These are phyloP conservation scores for Rachycentron canadum DNA, from an alignment of 2,797 vertebrate genomes.

Conservation along the genomic window DNA sequence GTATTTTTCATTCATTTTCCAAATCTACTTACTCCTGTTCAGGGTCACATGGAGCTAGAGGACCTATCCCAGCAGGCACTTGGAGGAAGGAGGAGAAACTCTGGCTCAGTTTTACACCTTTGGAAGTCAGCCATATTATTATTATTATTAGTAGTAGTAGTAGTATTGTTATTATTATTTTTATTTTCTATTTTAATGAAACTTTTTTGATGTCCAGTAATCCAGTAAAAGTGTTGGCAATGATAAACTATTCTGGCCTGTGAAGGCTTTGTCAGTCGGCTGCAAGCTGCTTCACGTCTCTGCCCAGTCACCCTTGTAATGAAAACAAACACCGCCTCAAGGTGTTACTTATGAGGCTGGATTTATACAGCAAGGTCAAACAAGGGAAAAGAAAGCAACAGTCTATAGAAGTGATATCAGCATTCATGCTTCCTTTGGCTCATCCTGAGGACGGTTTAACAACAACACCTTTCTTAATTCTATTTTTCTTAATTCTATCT, in stretches of 20 bases:
- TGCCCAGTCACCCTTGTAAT: slow-evolving; percentile 62
- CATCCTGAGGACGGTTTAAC: slow-evolving; percentile 38
- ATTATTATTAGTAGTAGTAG: slow-evolving; percentile 14
- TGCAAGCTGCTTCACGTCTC: slow-evolving; percentile 34
- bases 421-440: slow-evolving; percentile 55
- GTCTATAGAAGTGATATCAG: slow-evolving; percentile 41
- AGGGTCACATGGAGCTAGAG: slow-evolving; percentile 28
- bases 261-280: slow-evolving; percentile 44
- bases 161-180: slow-evolving; percentile 16
- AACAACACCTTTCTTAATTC: slow-evolving; percentile 33
- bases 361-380: slow-evolving; percentile 64
- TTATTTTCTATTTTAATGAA: too few relatives aligned
- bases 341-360: slow-evolving; percentile 54
- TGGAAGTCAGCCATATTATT: slow-evolving; percentile 2
- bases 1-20: slow-evolving; percentile 57
- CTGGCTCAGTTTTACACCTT: slow-evolving; percentile 14
- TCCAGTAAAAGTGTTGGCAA: not conserved
- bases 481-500: slow-evolving; percentile 15
- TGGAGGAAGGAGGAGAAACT: slow-evolving; percentile 3
- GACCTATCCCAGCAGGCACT: slow-evolving; percentile 30
- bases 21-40: slow-evolving; percentile 38
- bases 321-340: slow-evolving; percentile 70
- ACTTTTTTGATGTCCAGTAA: slow-evolving; percentile 32
- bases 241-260: slow-evolving; percentile 34
- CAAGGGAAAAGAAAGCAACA: slow-evolving; percentile 40